Evolutionary conservation across 2,113 vertebrate genomes (phyloP), one percentile per base, ranked within the genome.

Genomic region (Zosterops hypoxanthus): DNA sequence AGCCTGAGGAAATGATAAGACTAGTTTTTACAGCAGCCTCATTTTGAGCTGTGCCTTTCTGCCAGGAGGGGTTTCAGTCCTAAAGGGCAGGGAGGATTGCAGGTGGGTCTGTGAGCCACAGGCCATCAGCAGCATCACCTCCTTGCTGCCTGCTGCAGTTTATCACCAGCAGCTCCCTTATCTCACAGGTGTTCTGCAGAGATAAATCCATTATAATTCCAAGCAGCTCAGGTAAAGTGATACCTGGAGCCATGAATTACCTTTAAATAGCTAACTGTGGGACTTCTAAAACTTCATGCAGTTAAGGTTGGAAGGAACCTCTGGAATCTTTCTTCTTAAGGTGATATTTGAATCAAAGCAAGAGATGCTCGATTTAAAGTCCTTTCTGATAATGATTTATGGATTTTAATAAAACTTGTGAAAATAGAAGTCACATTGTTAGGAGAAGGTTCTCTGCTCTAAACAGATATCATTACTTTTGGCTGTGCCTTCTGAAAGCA

Each of bases 221-320:
- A 90, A 95, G 75, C 21, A 52, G 79, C 84, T 95, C 95, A 91
- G 82, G 79, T 96, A 70, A 92, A 88, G 68, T 56, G 87, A 91
- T 93, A 95, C 69, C 84, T 90, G 71, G 26, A 89, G 66, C 82
- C 64, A 22, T 36, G 73, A 80, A 80, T 85, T 79, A 73, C 75
- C 59, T 70, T 80, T 77, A 61, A 91, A 73, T 61, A 80, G 75
- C 73, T 50, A 65, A 46, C 34, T 42, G 19, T n/a, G 63, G 65
- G 31, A 12, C 41, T 92, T 55, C 9, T 46, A 70, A 76, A 86
- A 39, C 50, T 82, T 93, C 46, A 3, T 63, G 33, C 17, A n/a
- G n/a, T n/a, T n/a, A n/a, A n/a, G n/a, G n/a, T n/a, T n/a, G n/a
- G n/a, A n/a, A n/a, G n/a, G n/a, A n/a, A n/a, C n/a, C n/a, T n/a